Base-by-base conservation (phyloP, 2,797 vertebrate species). In the Crocodylus rhombifer region DNA sequence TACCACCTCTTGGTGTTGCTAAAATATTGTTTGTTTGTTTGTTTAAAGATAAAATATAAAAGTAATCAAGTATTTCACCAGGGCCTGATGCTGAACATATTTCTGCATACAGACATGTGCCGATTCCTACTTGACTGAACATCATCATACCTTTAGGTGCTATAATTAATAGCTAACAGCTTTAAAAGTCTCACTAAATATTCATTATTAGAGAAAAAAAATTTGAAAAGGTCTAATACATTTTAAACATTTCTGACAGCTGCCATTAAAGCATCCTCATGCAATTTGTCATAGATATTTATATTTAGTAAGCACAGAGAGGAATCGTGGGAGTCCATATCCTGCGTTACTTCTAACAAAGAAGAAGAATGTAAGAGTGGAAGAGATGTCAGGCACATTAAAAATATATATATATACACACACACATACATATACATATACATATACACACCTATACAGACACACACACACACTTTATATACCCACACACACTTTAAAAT, bases 201-300 rank as follows among this genome's bases (percentile, higher is more conserved):
- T 93, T 93, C 95, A 69, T 94, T 89, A 93, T 92, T 78, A 61
- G 84, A 78, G 51, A 69, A 33, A 85, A 91, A 33, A 85, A 91
- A 95, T 83, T 2, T 60, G 82, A 90, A 89, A 84, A 80, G 82
- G 90, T 67, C 96, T 97, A 80, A 92, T 95, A 87, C 96, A 84
- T 95, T 94, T 91, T 78, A 93, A 97, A 93, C 55, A 69, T 86
- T 84, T 89, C 92, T 93, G 97, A 97, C 95, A 96, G 95, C 96
- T 95, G 96, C 94, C 97, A 95, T 87, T 89, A 96, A 91, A 62
- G 76, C 86, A 85, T 90, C 91, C 92, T 89, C 18, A 87, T 80
- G 90, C 2, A 86, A 86, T 92, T 87, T 95, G 95, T 96, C 95
- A 94, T 2, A 95, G 96, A 94, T 94, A 92, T 95, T 96, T 96